Base-by-base conservation (phyloP, 92 coral and sea anemone species). In the Chrysogorgia sp. region DNA sequence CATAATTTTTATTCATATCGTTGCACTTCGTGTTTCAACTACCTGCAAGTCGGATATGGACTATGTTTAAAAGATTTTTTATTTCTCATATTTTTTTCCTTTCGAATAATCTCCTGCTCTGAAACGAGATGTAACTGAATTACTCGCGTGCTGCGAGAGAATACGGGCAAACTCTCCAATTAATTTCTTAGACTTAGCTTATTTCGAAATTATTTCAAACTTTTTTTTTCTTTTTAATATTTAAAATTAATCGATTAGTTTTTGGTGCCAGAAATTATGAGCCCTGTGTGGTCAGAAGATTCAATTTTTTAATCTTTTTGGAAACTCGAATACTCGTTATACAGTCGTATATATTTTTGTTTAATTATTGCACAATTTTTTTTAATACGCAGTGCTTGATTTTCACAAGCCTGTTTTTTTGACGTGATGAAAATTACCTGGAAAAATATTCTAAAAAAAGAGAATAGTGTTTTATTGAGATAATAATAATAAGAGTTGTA, bases 351-450 rank as follows among this genome's bases (percentile, higher is more conserved):
- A 3, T 23, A 5, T 17, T 6, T 57, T 57, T 57, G 31, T 57
- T 14, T 57, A 57, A 13, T 57, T 57, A 14, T 57, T 57, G n/a
- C 63, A 57, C 12, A 23, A 23, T 29, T 23, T 57, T 29, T 57
- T 57, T 13, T 13, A 3, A 3, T 57, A 29, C 17, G 17, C 9
- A 17, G 8, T 53, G 65, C 79, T 72, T 50, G 34, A 35, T 72
- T 71, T 72, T 72, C 47, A 72, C 49, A 72, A 72, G 79, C 79
- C 30, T 34, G 63, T 49, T 3, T 71, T 64, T 48, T 72, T 72
- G 79, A 72, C 55, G 79, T 72, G 79, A 53, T 23, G 45, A 30
- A 72, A 53, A 52, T 31, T 23, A 3, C 32, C 32, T 31, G 2
- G 63, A 57, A 57, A 57, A 57, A 57, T 15, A 57, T 57, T 57